Evolutionary conservation across 2,113 vertebrate genomes (phyloP), one percentile per base, ranked within the genome.

Genomic region (Ovis canadensis): DNA sequence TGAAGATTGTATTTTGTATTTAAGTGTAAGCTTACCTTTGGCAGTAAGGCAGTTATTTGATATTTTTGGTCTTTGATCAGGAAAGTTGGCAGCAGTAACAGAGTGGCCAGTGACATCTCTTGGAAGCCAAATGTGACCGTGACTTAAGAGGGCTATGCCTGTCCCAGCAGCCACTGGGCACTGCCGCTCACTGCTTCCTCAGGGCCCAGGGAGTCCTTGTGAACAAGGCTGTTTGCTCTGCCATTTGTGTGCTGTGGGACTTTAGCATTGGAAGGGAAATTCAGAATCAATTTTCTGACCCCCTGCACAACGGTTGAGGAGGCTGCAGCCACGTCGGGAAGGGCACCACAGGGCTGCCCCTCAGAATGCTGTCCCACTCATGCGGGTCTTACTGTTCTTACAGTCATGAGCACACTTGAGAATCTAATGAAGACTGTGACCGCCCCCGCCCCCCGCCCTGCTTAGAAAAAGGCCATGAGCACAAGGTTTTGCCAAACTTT

Each of bases 401-500:
- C 33, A 55, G 64, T 81, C 50, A 48, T 54, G 64, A 90, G 59
- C n/a, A 48, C 71, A 50, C 54, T 40, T 92, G 93, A 94, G 57
- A 94, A 25, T 3, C 78, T n/a, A 31, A 7, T 57, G 87, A 84
- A n/a, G 54, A 90, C 17, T 4, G 14, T 23, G n/a, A 33, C 54
- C 1, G 5, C 50, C 12, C 48, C 48, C 29, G 4, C 5, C 33
- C 27, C 62, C 0, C 2, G 1, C 1, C 6, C 3, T 14, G 10
- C 59, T 29, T 23, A 60, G 84, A 59, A 87, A 90, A 93, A 60
- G 17, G 13, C n/a, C 36, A 10, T 11, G 23, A 86, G n/a, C 89
- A 64, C 17, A 43, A 5, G 59, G 40, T 67, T 48, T 81, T 82
- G 17, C 59, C 94, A 82, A 15, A 54, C 74, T 96, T 81, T 55